phyloP scores from a whole-genome alignment of 2,888 invertebrate species.

The Ectemnius cavifrons region DNA sequence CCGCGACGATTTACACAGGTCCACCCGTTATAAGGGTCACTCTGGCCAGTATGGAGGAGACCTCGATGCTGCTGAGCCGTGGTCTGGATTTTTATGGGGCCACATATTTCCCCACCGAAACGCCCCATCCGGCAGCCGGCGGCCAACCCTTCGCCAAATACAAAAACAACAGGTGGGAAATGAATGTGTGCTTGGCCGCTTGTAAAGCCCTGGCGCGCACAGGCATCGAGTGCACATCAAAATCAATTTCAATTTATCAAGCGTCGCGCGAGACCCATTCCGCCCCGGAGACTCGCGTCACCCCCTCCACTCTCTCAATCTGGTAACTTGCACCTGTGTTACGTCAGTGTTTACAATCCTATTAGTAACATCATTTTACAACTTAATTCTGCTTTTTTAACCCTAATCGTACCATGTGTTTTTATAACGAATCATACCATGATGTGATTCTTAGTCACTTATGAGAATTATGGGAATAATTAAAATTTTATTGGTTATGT shows the following conservation, averaged over 20 bases:
- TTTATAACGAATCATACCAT: no score
- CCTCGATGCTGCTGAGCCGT: constrained; percentile 85
- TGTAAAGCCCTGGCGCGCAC: constrained; percentile 23
- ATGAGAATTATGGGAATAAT: no score
- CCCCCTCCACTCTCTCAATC: background rate
- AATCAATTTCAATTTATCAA: constrained; percentile 51
- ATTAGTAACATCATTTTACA: no score
- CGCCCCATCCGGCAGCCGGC: constrained; percentile 81
- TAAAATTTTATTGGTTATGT: no score
- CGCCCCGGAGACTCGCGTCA: background rate
- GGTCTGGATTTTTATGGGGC: constrained; percentile 93
- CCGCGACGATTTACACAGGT: constrained; percentile 75
- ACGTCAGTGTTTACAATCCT: no score
- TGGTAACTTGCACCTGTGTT: background rate
- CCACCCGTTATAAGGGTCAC: constrained; percentile 78
- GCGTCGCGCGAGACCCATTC: constrained; percentile 2
- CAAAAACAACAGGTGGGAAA: constrained; percentile 75
- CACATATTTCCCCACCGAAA: constrained; percentile 91
- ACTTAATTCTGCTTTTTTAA: no score
- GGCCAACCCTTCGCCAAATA: constrained; percentile 76
- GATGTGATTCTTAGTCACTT: no score
- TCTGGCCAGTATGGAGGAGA: constrained; percentile 78
- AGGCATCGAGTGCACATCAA: constrained; percentile 35
- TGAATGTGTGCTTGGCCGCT: constrained; percentile 48
- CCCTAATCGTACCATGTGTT: no score